Base-by-base conservation (phyloP, 2,113 vertebrate genomes). In the Hydrochoerus hydrochaeris region DNA sequence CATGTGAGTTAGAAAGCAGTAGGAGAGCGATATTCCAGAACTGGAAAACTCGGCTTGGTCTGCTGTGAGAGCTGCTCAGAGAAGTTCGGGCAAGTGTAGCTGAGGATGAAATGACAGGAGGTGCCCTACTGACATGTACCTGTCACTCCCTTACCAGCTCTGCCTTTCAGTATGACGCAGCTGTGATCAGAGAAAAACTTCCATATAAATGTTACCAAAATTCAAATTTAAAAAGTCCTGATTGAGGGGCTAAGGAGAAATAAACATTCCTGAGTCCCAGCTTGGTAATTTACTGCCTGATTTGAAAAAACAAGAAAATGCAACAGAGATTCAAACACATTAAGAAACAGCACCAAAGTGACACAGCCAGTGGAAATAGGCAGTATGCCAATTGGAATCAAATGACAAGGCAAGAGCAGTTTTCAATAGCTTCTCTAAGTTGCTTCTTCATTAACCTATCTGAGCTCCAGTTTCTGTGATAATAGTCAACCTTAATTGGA, bases 401-500 rank as follows among this genome's bases (percentile, higher is more conserved):
- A 67, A 89, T 19, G 32, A 30, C 35, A 22, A n/a, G 11, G 32
- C 28, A 85, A 85, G 26, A 35, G 38, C 46, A 20, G 26, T 82
- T 88, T 88, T 58, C 49, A 92, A 60, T 10, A 71, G 38, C 10
- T 57, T 88, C 81, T 93, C 78, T 82, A 69, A 75, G 75, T 10
- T 28, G n/a, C 30, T 75, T 92, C 77, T 30, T 84, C 69, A n/a
- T 58, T 62, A 83, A 73, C 65, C 65, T 69, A n/a, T 83, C 90
- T 52, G 41, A 91, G 84, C 44, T 92, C 88, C 71, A 26, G 60
- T 73, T 91, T 97, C 91, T 87, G 4, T 67, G 10, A 69, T 80
- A 80, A 5, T 35, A 73, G 49, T 85, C 95, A 78, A 91, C n/a
- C 1, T 62, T 78, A 78, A 78, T 78, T 85, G n/a, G 95, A 95